phyloP scores from a whole-genome alignment of 1,140 invertebrate species.

The Bombus terrestris region DNA sequence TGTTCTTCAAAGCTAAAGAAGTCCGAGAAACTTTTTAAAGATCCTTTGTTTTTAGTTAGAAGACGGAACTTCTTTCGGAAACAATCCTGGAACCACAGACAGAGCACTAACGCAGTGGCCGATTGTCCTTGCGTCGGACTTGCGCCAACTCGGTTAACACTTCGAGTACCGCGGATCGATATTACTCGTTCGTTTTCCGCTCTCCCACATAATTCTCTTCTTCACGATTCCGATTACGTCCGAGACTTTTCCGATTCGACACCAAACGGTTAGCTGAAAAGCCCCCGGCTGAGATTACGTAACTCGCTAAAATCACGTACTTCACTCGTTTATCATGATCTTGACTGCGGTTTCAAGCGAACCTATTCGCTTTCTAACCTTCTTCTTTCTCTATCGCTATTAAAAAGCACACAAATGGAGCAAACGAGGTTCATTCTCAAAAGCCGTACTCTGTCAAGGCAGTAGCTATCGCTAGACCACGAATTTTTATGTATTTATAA shows the following conservation, averaged over 20 bases:
- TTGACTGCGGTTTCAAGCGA: neutral
- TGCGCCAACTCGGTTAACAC: constrained; percentile 8
- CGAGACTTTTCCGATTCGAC: constrained; percentile 25
- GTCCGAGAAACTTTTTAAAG: constrained; percentile 3
- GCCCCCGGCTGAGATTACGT: constrained; percentile 1
- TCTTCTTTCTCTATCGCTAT: neutral
- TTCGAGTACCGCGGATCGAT: constrained; percentile 17
- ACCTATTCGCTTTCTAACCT: neutral
- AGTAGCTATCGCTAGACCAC: neutral
- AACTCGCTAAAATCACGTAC: constrained; percentile 27
- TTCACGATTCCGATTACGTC: constrained; percentile 39
- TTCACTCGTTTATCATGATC: constrained; percentile 7
- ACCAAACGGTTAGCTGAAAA: neutral
- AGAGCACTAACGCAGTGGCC: neutral
- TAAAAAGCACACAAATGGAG: neutral
- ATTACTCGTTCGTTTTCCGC: constrained; percentile 13
- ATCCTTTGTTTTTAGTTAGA: neutral
- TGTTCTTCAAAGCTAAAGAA: neutral
- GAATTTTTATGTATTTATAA: too few species aligned
- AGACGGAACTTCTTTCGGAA: neutral
- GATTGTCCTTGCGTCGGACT: constrained; percentile 10
- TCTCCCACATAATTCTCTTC: constrained; percentile 21
- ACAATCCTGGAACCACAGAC: neutral
- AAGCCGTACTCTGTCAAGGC: neutral
- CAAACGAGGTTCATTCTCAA: neutral